Percentiles rank a stretch among this genome's conserved stretches.
Evolutionary conservation across 2,113 vertebrate genomes (phyloP).

Genomic region (Prunella fulvescens): DNA sequence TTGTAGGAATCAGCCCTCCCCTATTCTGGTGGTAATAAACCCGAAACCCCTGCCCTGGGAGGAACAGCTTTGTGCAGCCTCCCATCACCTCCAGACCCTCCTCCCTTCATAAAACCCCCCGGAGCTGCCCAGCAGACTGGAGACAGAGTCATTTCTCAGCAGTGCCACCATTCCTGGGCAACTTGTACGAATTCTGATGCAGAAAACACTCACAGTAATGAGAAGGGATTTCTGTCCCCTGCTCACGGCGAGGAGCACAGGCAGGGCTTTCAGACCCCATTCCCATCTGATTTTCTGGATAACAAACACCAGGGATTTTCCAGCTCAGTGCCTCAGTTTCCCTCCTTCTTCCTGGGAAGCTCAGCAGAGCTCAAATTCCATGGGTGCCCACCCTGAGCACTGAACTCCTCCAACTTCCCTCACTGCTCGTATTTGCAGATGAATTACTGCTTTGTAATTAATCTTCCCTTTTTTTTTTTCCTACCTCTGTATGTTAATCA

Average conservation of each 20-base stretch:
- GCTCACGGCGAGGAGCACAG: not conserved
- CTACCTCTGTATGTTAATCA: slow-evolving; percentile 40
- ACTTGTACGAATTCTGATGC: too few relatives aligned
- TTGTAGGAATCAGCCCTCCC: slow-evolving; percentile 24
- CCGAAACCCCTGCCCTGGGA: not conserved
- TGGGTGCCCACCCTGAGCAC: rapidly evolving
- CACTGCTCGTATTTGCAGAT: not conserved
- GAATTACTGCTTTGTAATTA: slow-evolving; percentile 56
- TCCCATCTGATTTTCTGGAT: not conserved
- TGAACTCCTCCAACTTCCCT: not conserved
- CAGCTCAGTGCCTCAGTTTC: not conserved
- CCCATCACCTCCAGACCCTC: not conserved
- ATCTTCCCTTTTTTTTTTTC: not conserved
- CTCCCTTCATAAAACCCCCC: not conserved
- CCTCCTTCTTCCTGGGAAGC: not conserved
- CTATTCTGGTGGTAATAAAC: not conserved
- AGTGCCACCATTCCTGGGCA: not conserved
- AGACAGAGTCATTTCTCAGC: not conserved
- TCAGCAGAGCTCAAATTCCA: not conserved
- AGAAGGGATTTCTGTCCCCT: not conserved
- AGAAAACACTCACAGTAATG: not conserved
- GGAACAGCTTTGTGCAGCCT: not conserved
- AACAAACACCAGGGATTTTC: not conserved
- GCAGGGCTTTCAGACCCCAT: not conserved
- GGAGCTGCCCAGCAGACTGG: not conserved